Conservation (phyloP, 2,888 invertebrate species). For the Epistrophe eligans region DNA sequence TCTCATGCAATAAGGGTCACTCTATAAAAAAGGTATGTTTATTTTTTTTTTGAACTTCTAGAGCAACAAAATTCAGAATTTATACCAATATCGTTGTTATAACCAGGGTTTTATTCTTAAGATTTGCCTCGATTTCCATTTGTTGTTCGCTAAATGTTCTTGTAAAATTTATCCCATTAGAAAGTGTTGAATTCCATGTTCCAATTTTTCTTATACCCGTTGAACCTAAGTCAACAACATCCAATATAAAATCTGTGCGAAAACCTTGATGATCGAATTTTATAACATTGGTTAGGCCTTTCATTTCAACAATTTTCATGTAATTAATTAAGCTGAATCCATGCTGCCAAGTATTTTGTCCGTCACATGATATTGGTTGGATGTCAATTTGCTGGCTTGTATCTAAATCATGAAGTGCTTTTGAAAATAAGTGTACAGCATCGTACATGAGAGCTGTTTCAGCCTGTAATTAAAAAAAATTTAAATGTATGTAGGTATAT, state of each 20-base stretch:
- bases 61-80: conserved; percentile 81
- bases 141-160: conserved; percentile 93
- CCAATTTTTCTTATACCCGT: conserved; percentile 94
- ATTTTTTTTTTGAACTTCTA: background rate
- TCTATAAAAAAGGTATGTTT: conserved; percentile 85
- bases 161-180: conserved; percentile 93
- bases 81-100: conserved; percentile 96
- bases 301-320: conserved; percentile 98
- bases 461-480: conserved; percentile 86
- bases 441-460: conserved; percentile 98
- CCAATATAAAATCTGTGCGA: conserved; percentile 94
- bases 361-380: conserved; percentile 93
- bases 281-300: conserved; percentile 95
- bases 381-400: conserved; percentile 95
- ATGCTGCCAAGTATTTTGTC: conserved; percentile 95
- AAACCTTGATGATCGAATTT: conserved; percentile 97
- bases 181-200: conserved; percentile 91
- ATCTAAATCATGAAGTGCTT: conserved; percentile 95
- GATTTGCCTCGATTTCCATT: conserved; percentile 93
- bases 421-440: conserved; percentile 96
- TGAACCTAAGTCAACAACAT: conserved; percentile 94
- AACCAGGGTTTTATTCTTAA: conserved; percentile 95
- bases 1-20: conserved; percentile 97
- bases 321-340: conserved; percentile 98
- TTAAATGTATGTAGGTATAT: too few species aligned